These are phyloP conservation scores for Tipula lateralis DNA, from an alignment of 2,888 invertebrate genomes.

Conservation along the genomic window DNA sequence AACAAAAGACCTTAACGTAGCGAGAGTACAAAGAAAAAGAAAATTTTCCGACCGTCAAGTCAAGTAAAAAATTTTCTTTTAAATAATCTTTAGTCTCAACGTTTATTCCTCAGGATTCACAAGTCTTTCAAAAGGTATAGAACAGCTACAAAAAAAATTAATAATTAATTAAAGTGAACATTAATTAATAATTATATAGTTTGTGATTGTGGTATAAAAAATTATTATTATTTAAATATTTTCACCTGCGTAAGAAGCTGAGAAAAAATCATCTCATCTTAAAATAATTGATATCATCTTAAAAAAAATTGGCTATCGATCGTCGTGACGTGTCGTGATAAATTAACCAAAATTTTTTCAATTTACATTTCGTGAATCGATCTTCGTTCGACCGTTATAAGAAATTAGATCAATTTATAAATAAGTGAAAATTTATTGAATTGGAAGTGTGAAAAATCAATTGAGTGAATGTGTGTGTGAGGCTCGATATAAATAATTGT, in stretches of 20 bases:
- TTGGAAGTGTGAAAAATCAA: background rate
- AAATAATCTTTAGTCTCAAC: constrained; percentile 35
- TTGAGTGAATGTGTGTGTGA: background rate
- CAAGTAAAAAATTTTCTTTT: constrained; percentile 27
- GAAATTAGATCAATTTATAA: background rate
- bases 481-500: background rate
- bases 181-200: background rate
- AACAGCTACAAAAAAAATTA: background rate
- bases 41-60: constrained; percentile 11
- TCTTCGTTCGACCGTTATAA: background rate
- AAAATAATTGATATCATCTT: background rate
- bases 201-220: background rate
- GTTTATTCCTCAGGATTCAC: constrained; percentile 35
- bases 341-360: background rate
- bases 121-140: constrained; percentile 26
- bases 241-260: background rate
- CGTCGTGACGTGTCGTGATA: background rate
- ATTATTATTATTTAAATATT: background rate
- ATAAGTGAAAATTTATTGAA: constrained; percentile 20
- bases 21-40: background rate
- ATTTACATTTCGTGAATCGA: constrained; percentile 14
- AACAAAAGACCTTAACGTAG: constrained; percentile 3
- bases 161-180: background rate
- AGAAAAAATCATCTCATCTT: background rate
- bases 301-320: background rate